Evolutionary conservation across 2,888 invertebrate species (phyloP).

Genomic region (Notodonta dromedarius): DNA sequence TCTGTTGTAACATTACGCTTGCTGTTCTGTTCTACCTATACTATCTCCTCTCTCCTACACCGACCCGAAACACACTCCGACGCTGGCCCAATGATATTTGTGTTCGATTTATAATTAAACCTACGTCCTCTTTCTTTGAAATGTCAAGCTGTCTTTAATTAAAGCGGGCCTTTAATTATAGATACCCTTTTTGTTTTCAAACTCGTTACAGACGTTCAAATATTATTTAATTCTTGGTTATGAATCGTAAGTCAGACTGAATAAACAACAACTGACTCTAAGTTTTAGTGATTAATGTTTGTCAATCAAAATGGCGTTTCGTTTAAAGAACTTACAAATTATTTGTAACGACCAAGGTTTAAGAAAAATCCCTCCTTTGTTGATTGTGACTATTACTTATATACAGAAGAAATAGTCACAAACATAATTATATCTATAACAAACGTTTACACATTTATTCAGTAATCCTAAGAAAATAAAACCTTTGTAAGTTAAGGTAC

Average conservation of each 20-base stretch:
- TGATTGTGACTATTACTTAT: too few species aligned
- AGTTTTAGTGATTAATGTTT: slow-evolving; percentile 1
- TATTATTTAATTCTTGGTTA: slow-evolving; percentile 33
- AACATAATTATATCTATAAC: too few species aligned
- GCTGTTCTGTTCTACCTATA: slow-evolving; percentile 19
- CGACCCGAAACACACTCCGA: slow-evolving; percentile 64
- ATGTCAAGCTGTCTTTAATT: slow-evolving; percentile 83
- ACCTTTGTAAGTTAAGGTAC: too few species aligned
- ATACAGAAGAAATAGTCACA: too few species aligned
- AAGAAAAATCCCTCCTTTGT: too few species aligned
- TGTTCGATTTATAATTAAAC: slow-evolving; percentile 68
- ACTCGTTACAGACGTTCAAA: slow-evolving; percentile 28
- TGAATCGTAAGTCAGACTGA: slow-evolving; percentile 18
- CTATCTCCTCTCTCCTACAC: slow-evolving; percentile 42
- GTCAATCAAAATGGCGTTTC: not conserved
- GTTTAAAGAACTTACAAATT: not conserved
- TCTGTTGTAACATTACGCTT: slow-evolving; percentile 51
- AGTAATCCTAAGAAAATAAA: too few species aligned
- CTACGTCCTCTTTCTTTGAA: slow-evolving; percentile 81
- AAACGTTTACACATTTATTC: too few species aligned
- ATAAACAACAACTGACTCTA: not conserved
- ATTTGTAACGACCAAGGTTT: too few species aligned
- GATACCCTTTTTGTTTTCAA: slow-evolving; percentile 61
- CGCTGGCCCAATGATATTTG: slow-evolving; percentile 83
- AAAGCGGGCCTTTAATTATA: slow-evolving; percentile 65